Base-by-base conservation (phyloP, 2,888 invertebrate genomes). In the Anthophora plumipes region DNA sequence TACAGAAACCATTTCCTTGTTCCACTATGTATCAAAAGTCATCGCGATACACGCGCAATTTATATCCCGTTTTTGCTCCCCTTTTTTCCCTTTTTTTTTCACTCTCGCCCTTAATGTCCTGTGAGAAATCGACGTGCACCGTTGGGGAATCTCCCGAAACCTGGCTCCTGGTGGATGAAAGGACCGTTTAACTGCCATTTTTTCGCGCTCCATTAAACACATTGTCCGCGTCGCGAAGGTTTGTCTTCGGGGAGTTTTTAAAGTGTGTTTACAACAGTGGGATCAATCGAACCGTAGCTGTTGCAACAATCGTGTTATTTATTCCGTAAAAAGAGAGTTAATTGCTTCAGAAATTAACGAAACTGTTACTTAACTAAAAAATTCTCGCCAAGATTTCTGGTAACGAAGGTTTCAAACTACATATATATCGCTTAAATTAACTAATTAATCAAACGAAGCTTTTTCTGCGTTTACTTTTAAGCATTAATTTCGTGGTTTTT, bases 201-300 rank as follows among this genome's bases (percentile, higher is more conserved):
- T 75, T 81, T 77, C 80, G 20, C 77, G 77, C 25, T 52, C 82
- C 76, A 81, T 82, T 82, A 77, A 81, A 69, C 67, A 73, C 82
- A 70, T 73, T 82, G 81, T 67, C 52, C 81, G 61, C 12, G 72
- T 20, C 52, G 59, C 55, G n/a, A 11, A 37, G 8, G 48, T 39
- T 48, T 39, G 50, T 50, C 55, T 60, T 68, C 43, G 57, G 14
- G 57, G 52, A 20, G 73, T 55, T 74, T 78, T 74, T 46, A 69
- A 64, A 59, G 52, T 59, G 46, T 69, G 69, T 78, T 78, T 74
- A 74, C 69, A 69, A 25, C 78, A 20, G 11, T 11, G 31, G 37
- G 74, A 59, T 50, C 57, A 52, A 64, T 78, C 50, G 50, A 63
- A 48, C 6, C 55, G 55, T 57, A 8, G 14, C 14, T 48, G n/a